Evolutionary conservation across 2,113 vertebrate genomes (phyloP).

Genomic region (Telmatochromis bifrenatus): DNA sequence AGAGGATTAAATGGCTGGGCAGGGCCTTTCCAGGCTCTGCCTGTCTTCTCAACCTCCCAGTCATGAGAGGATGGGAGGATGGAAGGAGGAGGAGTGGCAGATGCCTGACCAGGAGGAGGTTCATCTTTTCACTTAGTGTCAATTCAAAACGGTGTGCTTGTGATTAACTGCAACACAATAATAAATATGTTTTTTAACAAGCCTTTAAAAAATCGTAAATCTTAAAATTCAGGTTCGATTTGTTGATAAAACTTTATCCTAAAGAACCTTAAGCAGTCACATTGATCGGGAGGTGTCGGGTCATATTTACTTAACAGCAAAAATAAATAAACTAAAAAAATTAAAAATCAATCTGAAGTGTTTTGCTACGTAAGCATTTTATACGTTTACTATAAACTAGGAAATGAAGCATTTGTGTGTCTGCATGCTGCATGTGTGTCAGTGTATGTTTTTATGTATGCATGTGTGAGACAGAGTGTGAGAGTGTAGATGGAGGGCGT

Average conservation of each 20-base stretch:
- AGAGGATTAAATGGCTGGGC: constrained; percentile 70
- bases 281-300: background rate
- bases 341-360: background rate
- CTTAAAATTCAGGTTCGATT: background rate
- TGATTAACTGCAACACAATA: background rate
- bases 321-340: accelerated
- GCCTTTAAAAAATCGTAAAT: background rate
- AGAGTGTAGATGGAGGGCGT: constrained; percentile 58
- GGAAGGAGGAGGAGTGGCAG: constrained; percentile 58
- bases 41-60: constrained; percentile 50
- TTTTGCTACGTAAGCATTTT: background rate
- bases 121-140: constrained; percentile 29
- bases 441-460: background rate
- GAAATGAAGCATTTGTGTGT: background rate
- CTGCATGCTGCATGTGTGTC: background rate
- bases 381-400: background rate
- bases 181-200: background rate
- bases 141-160: background rate
- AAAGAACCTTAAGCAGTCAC: background rate
- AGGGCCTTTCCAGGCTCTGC: constrained; percentile 45
- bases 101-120: constrained; percentile 17
- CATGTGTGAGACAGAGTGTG: constrained; percentile 31
- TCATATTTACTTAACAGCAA: background rate
- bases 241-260: background rate
- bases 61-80: constrained; percentile 41